Evolutionary conservation across 2,888 invertebrate genomes (phyloP), one percentile per base, ranked within the genome.

Genomic region (Auanema freiburgensis): DNA sequence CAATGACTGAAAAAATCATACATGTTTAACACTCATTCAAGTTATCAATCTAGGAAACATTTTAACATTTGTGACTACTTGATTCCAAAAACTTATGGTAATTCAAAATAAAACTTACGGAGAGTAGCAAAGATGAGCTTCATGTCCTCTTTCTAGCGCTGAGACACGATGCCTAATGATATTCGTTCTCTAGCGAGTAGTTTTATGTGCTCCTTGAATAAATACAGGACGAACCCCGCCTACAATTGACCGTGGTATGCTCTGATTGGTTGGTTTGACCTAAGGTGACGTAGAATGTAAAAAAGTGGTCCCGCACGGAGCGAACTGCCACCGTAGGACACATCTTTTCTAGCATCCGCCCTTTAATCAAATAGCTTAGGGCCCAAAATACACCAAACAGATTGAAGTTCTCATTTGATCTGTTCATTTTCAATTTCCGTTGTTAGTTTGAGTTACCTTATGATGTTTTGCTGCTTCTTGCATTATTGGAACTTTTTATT

Each of bases 1-100:
- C 66, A 25, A 63, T 57, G 12, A 65, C 68, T 68, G 57, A 23
- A 67, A 67, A n/a, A 8, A 42, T n/a, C n/a, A n/a, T n/a, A n/a
- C n/a, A n/a, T n/a, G n/a, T n/a, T n/a, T n/a, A n/a, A n/a, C n/a
- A n/a, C n/a, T n/a, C n/a, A n/a, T n/a, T n/a, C n/a, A n/a, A n/a
- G n/a, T n/a, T n/a, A n/a, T n/a, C n/a, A n/a, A n/a, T n/a, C n/a
- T n/a, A n/a, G n/a, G n/a, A n/a, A n/a, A n/a, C n/a, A n/a, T n/a
- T n/a, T n/a, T n/a, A n/a, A n/a, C n/a, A n/a, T n/a, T n/a, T n/a
- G n/a, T 12, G 14, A 43, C 11, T 43, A 43, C 12, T 43, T 11
- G 14, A 43, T 43, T 43, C 43, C 11, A 43, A 10, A 46, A 21
- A 46, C 4, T 18, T 16, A 21, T 5, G 10, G 46, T 21, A 18